Base-by-base conservation (phyloP, 2,888 invertebrate genomes). In the Muschampia plurimacula region DNA sequence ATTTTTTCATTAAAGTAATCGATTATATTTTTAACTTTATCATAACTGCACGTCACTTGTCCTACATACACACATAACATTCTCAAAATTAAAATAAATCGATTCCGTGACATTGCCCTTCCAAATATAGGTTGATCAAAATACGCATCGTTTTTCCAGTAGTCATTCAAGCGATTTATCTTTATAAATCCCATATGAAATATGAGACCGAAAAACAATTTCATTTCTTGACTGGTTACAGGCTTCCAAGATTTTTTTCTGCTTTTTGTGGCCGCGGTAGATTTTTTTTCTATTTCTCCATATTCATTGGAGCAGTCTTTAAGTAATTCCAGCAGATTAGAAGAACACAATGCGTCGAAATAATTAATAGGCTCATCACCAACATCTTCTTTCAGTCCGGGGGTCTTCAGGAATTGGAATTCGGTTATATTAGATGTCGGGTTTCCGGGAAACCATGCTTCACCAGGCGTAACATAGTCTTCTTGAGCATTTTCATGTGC, bases 371-470 rank as follows among this genome's bases (percentile, higher is more conserved):
- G 74, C 65, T 65, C 63, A 69, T 75, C 74, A 67, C 55, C 76
- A 39, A 75, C 69, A 73, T 75, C 67, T 75, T 75, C 73, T 73
- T 77, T 73, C 39, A 75, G 76, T 52, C 76, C 75, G 52, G 75
- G 68, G 49, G 71, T 59, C 75, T 69, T 65, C 72, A 49, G 15
- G 65, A 74, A 74, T 69, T 67, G 72, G 65, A 66, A 66, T 66
- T 66, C 65, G 64, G 59, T 59, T 59, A 59, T 59, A 39, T 62
- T 62, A 39, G 62, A 36, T 59, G 59, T 59, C 59, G 69, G 62
- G 62, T 69, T 69, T 69, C 69, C 69, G 62, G 63, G 69, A 22
- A 69, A 39, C 69, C 63, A 69, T 63, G 69, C 49, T 60, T 69
- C 69, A 69, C 15, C 62, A 63, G 60, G 60, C 62, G 62, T 32